phyloP scores from a whole-genome alignment of 1,140 invertebrate genomes.

The Mesaphorura yosii region DNA sequence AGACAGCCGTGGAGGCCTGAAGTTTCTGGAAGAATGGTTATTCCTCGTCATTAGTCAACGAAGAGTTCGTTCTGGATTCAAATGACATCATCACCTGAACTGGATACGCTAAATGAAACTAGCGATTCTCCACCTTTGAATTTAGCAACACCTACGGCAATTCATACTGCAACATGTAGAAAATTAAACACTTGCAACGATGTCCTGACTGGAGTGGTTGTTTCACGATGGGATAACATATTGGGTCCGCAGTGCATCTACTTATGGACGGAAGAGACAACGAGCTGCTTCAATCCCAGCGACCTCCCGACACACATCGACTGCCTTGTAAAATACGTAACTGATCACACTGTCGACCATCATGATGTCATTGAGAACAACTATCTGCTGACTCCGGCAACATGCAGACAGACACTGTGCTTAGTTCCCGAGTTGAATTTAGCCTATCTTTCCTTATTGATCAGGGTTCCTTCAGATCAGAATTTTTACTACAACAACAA shows the following conservation, averaged over 20 bases:
- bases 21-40: no score
- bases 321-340: constrained; percentile 28
- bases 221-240: constrained; percentile 30
- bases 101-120: no score
- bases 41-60: no score
- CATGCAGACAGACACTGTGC: constrained; percentile 23
- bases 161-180: no score
- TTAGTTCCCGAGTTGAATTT: constrained; percentile 26
- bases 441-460: constrained; percentile 24
- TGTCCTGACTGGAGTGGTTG: constrained; percentile 22
- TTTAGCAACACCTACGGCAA: no score
- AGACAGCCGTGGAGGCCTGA: no score
- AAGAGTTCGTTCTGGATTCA: no score
- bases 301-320: constrained; percentile 15
- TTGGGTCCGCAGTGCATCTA: constrained; percentile 31
- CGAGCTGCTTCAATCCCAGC: constrained; percentile 25
- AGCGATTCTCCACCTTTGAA: no score
- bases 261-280: constrained; percentile 30
- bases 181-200: no score
- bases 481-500: no score
- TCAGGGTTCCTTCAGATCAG: constrained; percentile 22
- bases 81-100: no score
- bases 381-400: constrained; percentile 10
- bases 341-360: constrained; percentile 31
- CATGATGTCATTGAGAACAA: constrained; percentile 26